phyloP scores from a whole-genome alignment of 2,113 vertebrate genomes.

The human (Homo sapiens) region DNA sequence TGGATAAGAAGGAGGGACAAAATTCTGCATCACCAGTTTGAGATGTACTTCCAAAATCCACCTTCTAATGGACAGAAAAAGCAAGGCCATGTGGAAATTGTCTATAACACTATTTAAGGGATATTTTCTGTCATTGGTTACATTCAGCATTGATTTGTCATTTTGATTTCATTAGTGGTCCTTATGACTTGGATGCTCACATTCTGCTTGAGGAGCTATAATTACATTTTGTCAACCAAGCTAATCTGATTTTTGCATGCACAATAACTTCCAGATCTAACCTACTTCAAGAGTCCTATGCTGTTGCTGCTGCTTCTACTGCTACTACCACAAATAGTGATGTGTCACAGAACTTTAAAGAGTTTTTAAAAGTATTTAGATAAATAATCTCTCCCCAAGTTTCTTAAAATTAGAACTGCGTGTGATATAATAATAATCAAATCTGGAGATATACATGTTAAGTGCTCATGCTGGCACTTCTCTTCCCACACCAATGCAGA shows the following conservation, averaged over 20 bases:
- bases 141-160: conserved; percentile 6
- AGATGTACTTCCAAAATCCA: conserved; percentile 9
- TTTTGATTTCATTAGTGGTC: conserved; percentile 13
- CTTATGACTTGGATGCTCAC: neutral
- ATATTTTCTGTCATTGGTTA: neutral
- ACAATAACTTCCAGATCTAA: neutral
- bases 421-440: neutral
- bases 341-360: neutral
- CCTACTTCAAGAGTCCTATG: neutral
- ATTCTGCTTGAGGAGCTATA: conserved; percentile 1
- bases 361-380: neutral
- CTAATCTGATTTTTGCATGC: neutral
- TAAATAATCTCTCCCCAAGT: neutral
- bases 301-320: neutral
- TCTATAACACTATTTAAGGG: neutral
- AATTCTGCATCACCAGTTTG: neutral
- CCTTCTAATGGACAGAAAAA: neutral
- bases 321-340: neutral
- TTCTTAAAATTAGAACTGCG: neutral
- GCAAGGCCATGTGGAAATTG: neutral
- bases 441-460: neutral
- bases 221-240: neutral
- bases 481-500: neutral
- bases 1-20: neutral
- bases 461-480: neutral